Base-by-base conservation (phyloP, 1,140 invertebrate genomes). In the Odontomachus brunneus region DNA sequence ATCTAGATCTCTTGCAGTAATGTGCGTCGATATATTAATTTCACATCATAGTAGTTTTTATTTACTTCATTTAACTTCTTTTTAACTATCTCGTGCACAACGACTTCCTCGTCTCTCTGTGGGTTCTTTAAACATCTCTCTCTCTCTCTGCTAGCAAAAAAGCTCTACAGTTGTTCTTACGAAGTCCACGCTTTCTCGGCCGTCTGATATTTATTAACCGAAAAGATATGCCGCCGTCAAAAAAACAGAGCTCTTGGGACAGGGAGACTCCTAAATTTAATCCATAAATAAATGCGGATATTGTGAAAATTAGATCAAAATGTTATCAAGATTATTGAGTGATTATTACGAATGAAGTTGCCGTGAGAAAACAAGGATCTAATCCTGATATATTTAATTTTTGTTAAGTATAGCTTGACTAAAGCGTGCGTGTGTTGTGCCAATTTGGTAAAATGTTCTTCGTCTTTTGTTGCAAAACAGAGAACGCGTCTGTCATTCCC, bases 51-150 rank as follows among this genome's bases (percentile, higher is more conserved):
- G 62, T n/a, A 15, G 44, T 67, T 55, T 67, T 67, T 29, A 53
- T 76, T 76, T 66, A 66, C 74, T 76, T 69, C 22, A 65, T 76
- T 76, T 80, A 69, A 17, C 17, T 60, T 76, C 57, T 17, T 53
- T 76, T 76, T 80, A 69, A 17, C 17, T 60, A 33, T 48, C 14
- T 57, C 44, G 38, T 49, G 29, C 3, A 14, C 38, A 7, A 44
- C 38, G 14, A 69, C 17, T 67, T 38, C 26, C 48, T 51, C 48
- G 74, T 4, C 3, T 17, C 5, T 3, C 26, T 14, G 12, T 17
- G 17, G 9, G 9, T 7, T 44, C 38, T 44, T 11, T 3, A 44
- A 11, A 0, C 38, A 7, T 44, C 38, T 44, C 38, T 44, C 38
- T 44, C 38, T 11, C 38, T 44, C 38, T 44, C 38, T 15, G 11